Evolutionary conservation across 2,888 invertebrate genomes (phyloP).

Genomic region (Incurvaria masculella): DNA sequence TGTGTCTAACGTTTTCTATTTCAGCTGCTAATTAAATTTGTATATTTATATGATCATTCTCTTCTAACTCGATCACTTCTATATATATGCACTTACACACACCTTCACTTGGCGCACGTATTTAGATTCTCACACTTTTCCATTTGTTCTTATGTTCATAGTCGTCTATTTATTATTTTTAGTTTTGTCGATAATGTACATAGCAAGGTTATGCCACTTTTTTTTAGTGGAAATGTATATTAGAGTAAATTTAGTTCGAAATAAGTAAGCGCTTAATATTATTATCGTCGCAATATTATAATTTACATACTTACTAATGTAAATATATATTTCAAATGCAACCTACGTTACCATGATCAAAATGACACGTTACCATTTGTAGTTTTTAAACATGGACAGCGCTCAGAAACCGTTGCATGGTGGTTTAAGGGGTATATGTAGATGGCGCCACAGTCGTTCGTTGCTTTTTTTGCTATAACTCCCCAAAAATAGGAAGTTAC

Average conservation of each 20-base stretch:
- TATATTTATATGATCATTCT: background rate
- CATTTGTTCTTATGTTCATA: background rate
- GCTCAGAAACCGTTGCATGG: no score
- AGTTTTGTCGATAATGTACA: slow-evolving; percentile 1
- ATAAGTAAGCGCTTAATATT: background rate
- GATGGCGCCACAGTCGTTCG: no score
- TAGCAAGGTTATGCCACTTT: background rate
- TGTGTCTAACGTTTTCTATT: background rate
- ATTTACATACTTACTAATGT: slow-evolving; percentile 2
- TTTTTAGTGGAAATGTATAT: background rate
- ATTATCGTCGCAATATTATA: background rate
- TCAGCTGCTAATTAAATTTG: background rate
- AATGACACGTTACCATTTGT: background rate
- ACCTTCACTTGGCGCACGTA: background rate
- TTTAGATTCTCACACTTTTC: background rate
- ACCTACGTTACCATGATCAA: background rate
- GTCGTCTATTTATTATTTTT: background rate
- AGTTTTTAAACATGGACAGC: no score
- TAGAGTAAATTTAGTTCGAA: slow-evolving; percentile 1
- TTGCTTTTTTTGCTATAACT: no score
- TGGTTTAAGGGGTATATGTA: no score
- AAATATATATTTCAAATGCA: slow-evolving; percentile 5
- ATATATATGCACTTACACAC: no score
- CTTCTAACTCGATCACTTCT: no score
- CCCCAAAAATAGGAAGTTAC: no score